Percentiles rank a stretch among this genome's conserved stretches.
These are phyloP conservation scores for Amiota mariae DNA, from an alignment of 2,888 invertebrate species.

Conservation along the genomic window DNA sequence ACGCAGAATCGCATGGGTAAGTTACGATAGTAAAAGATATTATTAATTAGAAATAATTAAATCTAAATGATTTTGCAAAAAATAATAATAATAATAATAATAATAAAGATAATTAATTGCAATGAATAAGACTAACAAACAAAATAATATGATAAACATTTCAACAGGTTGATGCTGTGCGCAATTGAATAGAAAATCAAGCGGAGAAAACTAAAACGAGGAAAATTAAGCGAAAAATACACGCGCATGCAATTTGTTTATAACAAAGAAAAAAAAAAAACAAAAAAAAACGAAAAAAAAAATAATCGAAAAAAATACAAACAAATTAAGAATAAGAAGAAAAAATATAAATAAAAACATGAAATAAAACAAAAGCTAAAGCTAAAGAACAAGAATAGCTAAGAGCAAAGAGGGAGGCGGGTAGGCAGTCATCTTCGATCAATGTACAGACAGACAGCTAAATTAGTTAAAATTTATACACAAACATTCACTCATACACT, in stretches of 20 bases:
- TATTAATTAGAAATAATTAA: slow-evolving; percentile 28
- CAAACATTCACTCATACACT: slow-evolving; percentile 7
- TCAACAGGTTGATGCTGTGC: slow-evolving; percentile 56
- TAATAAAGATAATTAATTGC: neutral
- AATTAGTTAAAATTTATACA: neutral
- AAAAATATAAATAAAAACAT: neutral
- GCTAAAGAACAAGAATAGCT: slow-evolving; percentile 4
- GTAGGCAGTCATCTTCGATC: no score
- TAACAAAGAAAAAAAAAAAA: slow-evolving; percentile 21
- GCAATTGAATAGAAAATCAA: slow-evolving; percentile 6
- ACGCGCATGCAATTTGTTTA: slow-evolving; percentile 59
- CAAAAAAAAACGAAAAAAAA: slow-evolving; percentile 42
- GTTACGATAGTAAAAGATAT: slow-evolving; percentile 22
- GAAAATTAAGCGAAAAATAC: slow-evolving; percentile 22
- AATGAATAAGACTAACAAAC: neutral
- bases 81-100: slow-evolving; percentile 5
- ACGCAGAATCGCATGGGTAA: slow-evolving; percentile 38
- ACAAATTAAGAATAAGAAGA: slow-evolving; percentile 4
- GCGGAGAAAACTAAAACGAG: neutral
- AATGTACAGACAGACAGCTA: no score
- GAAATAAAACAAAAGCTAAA: slow-evolving; percentile 21
- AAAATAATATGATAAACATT: slow-evolving; percentile 34
- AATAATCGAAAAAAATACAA: slow-evolving; percentile 14
- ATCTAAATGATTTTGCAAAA: slow-evolving; percentile 9
- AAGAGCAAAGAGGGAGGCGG: no score